These are phyloP conservation scores for Sitodiplosis mosellana DNA, from an alignment of 1,140 invertebrate genomes.

Conservation along the genomic window DNA sequence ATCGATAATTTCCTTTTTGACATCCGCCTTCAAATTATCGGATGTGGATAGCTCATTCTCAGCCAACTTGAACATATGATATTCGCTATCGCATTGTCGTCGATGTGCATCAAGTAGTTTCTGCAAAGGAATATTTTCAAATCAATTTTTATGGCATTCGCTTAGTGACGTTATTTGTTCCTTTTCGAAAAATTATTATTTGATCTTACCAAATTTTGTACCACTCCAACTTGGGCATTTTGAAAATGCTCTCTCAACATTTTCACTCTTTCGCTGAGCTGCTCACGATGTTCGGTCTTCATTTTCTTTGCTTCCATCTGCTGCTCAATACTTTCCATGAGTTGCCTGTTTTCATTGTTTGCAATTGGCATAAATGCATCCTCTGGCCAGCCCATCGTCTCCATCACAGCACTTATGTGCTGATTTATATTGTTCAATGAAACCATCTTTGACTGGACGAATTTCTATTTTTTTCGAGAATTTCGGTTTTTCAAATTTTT, in stretches of 20 bases:
- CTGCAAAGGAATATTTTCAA: constrained; percentile 10
- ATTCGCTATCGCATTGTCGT: constrained; percentile 33
- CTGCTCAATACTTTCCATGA: constrained; percentile 27
- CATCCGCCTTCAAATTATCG: constrained; percentile 23
- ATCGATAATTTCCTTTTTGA: constrained; percentile 23
- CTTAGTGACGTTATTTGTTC: no score
- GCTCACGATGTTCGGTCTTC: constrained; percentile 11
- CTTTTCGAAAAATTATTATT: no score
- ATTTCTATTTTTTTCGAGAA: no score
- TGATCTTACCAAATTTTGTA: constrained; percentile 26
- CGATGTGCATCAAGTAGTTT: constrained; percentile 31
- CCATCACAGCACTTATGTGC: constrained; percentile 1
- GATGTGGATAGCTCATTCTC: constrained; percentile 27
- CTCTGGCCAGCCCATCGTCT: constrained; percentile 35
- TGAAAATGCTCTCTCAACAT: constrained; percentile 25
- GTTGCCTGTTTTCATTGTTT: constrained; percentile 41
- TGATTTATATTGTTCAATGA: no score
- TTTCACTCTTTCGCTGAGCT: constrained; percentile 13
- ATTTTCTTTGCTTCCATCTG: constrained; percentile 13
- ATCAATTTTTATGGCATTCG: background rate
- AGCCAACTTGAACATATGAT: constrained; percentile 28
- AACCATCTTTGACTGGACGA: no score
- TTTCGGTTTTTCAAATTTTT: no score
- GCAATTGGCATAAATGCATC: constrained; percentile 47
- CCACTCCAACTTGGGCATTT: constrained; percentile 24